Evolutionary conservation across 2,888 invertebrate genomes (phyloP).

Genomic region (Ophraella communa): DNA sequence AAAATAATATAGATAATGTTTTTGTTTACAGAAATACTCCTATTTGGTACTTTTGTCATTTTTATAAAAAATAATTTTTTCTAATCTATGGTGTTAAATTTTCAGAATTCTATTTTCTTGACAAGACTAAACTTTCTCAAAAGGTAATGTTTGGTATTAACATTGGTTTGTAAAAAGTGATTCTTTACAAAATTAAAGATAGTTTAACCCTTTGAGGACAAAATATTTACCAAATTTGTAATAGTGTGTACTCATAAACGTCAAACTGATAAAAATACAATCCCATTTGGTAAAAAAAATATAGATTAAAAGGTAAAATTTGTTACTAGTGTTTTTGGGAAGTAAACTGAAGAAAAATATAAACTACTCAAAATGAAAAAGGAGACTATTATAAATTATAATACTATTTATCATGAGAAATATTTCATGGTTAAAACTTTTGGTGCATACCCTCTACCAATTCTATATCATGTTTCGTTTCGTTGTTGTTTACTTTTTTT

Average conservation of each 20-base stretch:
- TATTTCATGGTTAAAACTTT: no score
- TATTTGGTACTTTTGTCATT: conserved; percentile 4
- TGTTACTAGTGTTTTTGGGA: no score
- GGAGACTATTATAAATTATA: no score
- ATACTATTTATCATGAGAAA: no score
- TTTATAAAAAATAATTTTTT: conserved; percentile 11
- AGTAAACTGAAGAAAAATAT: no score
- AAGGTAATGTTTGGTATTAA: not conserved
- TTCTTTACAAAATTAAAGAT: not conserved
- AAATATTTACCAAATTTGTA: not conserved
- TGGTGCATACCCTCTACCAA: no score
- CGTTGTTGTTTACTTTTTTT: no score
- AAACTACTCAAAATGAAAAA: no score
- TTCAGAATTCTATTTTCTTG: conserved; percentile 36
- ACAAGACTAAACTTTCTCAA: conserved; percentile 29
- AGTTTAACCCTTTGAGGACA: conserved; percentile 22
- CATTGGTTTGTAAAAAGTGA: not conserved
- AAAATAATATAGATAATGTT: no score
- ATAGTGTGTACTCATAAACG: not conserved
- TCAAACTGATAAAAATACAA: not conserved
- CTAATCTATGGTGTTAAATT: conserved; percentile 34
- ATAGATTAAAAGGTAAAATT: no score
- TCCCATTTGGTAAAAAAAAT: no score
- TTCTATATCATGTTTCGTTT: no score
- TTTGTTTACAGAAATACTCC: not conserved